Evolutionary conservation across 2,888 invertebrate genomes (phyloP), one percentile per base, ranked within the genome.

Genomic region (Caenorhabditis imperialis): DNA sequence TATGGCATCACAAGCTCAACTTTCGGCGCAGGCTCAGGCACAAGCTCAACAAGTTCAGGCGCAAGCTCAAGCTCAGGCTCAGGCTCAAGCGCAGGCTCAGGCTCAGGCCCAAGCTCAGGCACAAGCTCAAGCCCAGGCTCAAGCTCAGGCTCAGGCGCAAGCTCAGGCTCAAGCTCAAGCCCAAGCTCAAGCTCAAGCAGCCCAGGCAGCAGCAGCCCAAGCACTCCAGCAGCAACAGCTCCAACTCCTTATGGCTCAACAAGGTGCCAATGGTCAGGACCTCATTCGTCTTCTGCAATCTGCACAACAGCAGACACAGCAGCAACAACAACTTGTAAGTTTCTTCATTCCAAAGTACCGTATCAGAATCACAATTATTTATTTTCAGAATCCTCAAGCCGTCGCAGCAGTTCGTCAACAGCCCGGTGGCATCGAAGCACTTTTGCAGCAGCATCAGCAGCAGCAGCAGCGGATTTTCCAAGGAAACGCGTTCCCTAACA

Each of bases 211-310:
- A 40, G 45, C 22, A 8, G 33, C 37, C 4, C 53, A 61, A 12
- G 58, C 58, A 23, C 73, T 67, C 45, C 55, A 54, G 33, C 73
- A 67, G 20, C 40, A 54, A 12, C 74, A 74, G 20, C 62, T 61
- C 14, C 18, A 44, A 23, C 23, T 63, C 2, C 10, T 50, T 18
- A 8, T 1, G 12, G 25, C 33, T 1, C 27, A 38, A 33, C 14
- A 20, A 6, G 35, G 42, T 22, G 2, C 42, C 12, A 45, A 54
- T 40, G 47, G 22, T 12, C 6, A 5, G n/a, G 51, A 50, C 35
- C 6, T 48, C 12, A 27, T 57, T 23, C 40, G 61, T 22, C 35
- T 55, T 6, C 44, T 47, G 12, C 50, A 33, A 18, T 10, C 51
- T 12, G 48, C 33, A 42, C 53, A 50, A 25, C 35, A 40, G 7